phyloP scores from a whole-genome alignment of 2,113 vertebrate genomes.

The Hydropotes inermis region DNA sequence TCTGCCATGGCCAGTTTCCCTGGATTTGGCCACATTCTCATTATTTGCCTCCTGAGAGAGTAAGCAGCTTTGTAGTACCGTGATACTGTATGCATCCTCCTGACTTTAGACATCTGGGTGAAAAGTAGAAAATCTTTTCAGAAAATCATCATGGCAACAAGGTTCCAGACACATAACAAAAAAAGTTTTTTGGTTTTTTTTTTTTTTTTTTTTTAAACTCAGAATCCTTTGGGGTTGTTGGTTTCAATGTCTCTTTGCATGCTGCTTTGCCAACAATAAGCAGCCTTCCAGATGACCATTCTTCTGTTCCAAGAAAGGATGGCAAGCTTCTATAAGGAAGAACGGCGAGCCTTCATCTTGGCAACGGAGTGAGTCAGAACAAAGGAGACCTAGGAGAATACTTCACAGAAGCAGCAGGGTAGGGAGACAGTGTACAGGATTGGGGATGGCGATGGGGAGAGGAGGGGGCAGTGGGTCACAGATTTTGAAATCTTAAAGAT shows the following conservation, averaged over 20 bases:
- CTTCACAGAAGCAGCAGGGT: not conserved
- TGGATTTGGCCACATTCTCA: not conserved
- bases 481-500: not conserved
- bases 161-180: not conserved
- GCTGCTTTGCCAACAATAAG: not conserved
- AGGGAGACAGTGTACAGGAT: not conserved
- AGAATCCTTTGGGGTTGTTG: not conserved
- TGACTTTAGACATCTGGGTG: not conserved
- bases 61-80: not conserved
- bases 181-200: not conserved
- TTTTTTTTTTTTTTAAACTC: not conserved
- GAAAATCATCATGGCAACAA: not conserved
- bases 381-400: not conserved
- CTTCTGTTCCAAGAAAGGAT: not conserved
- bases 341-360: not conserved
- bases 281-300: not conserved
- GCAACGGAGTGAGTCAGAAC: not conserved
- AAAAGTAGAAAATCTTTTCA: not conserved
- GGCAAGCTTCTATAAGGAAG: not conserved
- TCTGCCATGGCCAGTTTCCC: not conserved
- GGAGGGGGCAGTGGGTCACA: not conserved
- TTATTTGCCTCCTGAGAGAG: not conserved
- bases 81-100: not conserved
- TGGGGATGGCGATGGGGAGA: accelerated
- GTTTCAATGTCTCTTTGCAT: not conserved